A percentile compares a stretch with the other conserved stretches of the same genome.
Evolutionary conservation across 2,113 vertebrate genomes (phyloP).

Genomic region (Dolichallabes microphthalmus): DNA sequence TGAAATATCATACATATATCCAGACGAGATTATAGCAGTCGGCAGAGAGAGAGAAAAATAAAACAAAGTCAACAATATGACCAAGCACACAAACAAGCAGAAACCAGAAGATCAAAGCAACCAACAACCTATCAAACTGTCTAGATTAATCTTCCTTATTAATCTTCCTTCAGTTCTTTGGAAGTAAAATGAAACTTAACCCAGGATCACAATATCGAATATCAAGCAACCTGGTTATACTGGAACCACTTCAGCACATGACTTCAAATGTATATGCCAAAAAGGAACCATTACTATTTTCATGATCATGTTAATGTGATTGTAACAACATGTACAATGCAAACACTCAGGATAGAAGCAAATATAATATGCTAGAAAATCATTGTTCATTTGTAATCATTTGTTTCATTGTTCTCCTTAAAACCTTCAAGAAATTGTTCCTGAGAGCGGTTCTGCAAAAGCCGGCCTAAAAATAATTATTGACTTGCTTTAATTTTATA

Average conservation of each 20-base stretch:
- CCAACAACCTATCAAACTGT: no score
- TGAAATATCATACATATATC: no score
- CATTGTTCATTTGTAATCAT: background rate
- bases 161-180: background rate
- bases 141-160: background rate
- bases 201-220: background rate
- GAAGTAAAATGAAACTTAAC: background rate
- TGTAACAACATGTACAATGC: background rate
- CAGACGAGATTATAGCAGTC: background rate
- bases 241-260: fast-evolving
- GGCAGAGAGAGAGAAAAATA: background rate
- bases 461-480: background rate
- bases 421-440: background rate
- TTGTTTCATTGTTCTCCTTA: background rate
- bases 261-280: background rate
- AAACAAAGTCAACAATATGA: background rate
- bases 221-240: background rate
- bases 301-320: background rate
- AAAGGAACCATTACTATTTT: background rate
- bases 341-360: background rate
- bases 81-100: background rate
- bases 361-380: background rate
- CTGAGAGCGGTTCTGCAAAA: background rate
- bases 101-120: background rate
- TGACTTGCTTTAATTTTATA: background rate